Percentiles rank a stretch among this genome's conserved stretches.
Evolutionary conservation across 2,797 vertebrate genomes (phyloP).

Genomic region (Sorex maritimensis): DNA sequence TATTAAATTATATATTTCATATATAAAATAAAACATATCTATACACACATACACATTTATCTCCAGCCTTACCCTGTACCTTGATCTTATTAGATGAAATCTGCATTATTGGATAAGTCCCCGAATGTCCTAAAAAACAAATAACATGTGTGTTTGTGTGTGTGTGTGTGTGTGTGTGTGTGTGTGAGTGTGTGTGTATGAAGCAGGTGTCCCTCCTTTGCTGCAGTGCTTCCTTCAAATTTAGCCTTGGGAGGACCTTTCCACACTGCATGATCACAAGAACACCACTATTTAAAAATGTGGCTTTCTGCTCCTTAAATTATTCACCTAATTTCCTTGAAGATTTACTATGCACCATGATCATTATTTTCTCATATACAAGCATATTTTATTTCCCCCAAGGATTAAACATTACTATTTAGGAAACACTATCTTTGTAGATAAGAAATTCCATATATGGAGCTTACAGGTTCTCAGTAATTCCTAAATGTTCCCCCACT

Average conservation of each 20-base stretch:
- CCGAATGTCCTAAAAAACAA: not conserved
- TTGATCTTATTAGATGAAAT: not conserved
- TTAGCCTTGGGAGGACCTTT: not conserved
- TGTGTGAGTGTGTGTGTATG: not conserved
- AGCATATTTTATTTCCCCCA: not conserved
- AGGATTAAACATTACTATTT: not conserved
- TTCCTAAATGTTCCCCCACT: not conserved
- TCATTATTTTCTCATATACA: not conserved
- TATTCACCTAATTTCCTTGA: not conserved
- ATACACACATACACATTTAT: not conserved
- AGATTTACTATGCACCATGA: not conserved
- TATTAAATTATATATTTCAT: no score
- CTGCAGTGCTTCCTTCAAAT: not conserved
- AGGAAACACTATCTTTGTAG: not conserved
- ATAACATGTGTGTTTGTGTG: not conserved
- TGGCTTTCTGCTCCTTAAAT: not conserved
- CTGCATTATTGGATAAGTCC: not conserved
- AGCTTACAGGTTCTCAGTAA: not conserved
- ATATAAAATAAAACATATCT: no score
- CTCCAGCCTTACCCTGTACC: not conserved
- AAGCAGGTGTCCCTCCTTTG: not conserved
- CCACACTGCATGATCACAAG: not conserved
- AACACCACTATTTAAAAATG: not conserved
- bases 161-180: no score
- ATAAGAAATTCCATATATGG: not conserved